phyloP scores from a whole-genome alignment of 2,888 invertebrate species.

The Eledona agricola region DNA sequence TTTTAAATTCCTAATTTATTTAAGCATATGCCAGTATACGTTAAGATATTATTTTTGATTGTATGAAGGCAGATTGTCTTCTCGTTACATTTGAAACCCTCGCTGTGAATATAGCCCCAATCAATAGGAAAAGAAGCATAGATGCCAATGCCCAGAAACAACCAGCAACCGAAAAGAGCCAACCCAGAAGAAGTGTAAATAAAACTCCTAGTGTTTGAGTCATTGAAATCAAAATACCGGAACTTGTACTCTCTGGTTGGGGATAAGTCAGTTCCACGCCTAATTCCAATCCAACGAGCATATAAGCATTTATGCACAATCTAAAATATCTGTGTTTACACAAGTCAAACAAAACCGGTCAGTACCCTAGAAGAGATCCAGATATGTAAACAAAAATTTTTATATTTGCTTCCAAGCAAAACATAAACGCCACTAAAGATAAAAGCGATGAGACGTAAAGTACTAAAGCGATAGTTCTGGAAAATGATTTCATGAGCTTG shows the following conservation, averaged over 20 bases:
- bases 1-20: too few relatives aligned
- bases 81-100: conserved; percentile 46
- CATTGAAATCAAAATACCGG: conserved; percentile 45
- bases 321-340: conserved; percentile 34
- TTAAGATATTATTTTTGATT: too few relatives aligned
- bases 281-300: conserved; percentile 48
- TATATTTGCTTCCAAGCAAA: conserved; percentile 37
- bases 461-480: conserved; percentile 38
- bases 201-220: conserved; percentile 44
- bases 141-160: conserved; percentile 48
- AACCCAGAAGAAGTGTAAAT: conserved; percentile 41
- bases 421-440: conserved; percentile 39
- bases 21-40: too few relatives aligned
- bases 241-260: conserved; percentile 44
- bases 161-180: conserved; percentile 43
- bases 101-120: conserved; percentile 47
- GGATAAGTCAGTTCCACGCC: conserved; percentile 49
- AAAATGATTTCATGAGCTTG: conserved; percentile 25
- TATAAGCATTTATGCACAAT: conserved; percentile 44
- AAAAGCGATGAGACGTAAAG: conserved; percentile 38
- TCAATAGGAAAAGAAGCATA: conserved; percentile 40
- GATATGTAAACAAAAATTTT: conserved; percentile 37
- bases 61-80: conserved; percentile 46
- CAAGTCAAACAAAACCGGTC: conserved; percentile 7
- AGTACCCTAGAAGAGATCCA: conserved; percentile 41